Base-by-base conservation (phyloP, 1,140 invertebrate genomes). In the Lepidurus packardi region DNA sequence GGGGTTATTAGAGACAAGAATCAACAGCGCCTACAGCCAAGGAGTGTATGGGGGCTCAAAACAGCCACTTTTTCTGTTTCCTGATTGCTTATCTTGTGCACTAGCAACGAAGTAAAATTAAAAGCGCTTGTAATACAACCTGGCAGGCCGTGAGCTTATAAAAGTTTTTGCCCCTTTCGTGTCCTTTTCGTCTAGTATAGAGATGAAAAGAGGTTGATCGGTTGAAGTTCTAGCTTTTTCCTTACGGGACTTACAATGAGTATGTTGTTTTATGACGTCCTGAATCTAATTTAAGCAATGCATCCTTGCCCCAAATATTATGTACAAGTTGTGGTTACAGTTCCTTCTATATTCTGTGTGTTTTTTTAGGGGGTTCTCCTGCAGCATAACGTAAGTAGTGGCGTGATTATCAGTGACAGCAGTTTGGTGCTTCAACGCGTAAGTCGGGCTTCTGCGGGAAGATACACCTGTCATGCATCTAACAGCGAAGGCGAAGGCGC, bases 381-480 rank as follows among this genome's bases (percentile, higher is more conserved):
- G 78, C 86, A 87, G 77, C 89, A 90, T 80, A 91, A 90, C 83
- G 86, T 87, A 44, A 87, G 88, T n/a, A 87, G 88, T 10, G 88
- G 90, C 77, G 86, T 90, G 75, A 90, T 91, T 80, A 86, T 89
- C 81, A 89, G 88, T 79, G 90, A 90, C 84, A 89, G 90, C 82
- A 90, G 88, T 80, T 85, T 90, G 73, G 89, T 90, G 13, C 85
- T 91, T 75, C 89, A 90, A 82, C 88, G 87, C 81, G 88, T 90
- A 77, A 89, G 87, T 11, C 84, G 89, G 80, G 85, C 85, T 77
- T 87, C 87, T 77, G 88, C 88, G 1, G 90, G 90, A 7, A 90
- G 90, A 81, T 96, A 96, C 85, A 92, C 87, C 42, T 91, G 90
- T 81, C 84, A 87, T 11, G 90, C 89, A 7, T 85, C 84, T 74